These are phyloP conservation scores for Oriolus oriolus DNA, from an alignment of 2,113 vertebrate species.

Conservation along the genomic window DNA sequence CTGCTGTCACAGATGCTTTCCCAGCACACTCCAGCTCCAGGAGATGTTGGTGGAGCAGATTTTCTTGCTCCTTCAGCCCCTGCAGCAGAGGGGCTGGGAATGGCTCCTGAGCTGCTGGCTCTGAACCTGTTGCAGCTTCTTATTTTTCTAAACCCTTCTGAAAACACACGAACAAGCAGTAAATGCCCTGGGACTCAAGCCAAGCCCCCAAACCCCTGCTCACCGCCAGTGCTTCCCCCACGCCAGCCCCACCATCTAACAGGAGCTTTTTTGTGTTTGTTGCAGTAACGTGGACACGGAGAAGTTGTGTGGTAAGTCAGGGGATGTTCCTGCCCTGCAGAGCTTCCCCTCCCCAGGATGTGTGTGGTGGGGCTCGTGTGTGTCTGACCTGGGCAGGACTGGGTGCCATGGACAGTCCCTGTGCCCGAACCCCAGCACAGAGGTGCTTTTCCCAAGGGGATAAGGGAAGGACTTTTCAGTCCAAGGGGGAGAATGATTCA, in stretches of 20 bases:
- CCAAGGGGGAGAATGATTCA: fast-evolving
- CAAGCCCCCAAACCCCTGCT: background rate
- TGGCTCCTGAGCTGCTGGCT: background rate
- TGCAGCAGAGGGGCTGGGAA: background rate
- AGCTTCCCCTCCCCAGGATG: background rate
- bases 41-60: background rate
- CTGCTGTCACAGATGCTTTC: background rate
- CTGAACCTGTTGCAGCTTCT: background rate
- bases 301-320: slow-evolving; percentile 88
- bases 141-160: background rate
- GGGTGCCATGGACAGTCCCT: background rate
- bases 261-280: background rate
- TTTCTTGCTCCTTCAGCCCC: background rate
- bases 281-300: slow-evolving; percentile 92
- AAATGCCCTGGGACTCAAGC: background rate
- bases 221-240: background rate
- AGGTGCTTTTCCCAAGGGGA: background rate
- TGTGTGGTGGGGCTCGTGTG: background rate
- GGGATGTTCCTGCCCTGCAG: background rate
- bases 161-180: background rate
- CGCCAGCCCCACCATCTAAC: background rate
- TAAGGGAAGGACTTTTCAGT: background rate
- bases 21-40: background rate
- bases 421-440: background rate
- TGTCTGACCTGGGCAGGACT: background rate